Base-by-base conservation (phyloP, 2,797 vertebrate genomes). In the Eulemur mongoz region DNA sequence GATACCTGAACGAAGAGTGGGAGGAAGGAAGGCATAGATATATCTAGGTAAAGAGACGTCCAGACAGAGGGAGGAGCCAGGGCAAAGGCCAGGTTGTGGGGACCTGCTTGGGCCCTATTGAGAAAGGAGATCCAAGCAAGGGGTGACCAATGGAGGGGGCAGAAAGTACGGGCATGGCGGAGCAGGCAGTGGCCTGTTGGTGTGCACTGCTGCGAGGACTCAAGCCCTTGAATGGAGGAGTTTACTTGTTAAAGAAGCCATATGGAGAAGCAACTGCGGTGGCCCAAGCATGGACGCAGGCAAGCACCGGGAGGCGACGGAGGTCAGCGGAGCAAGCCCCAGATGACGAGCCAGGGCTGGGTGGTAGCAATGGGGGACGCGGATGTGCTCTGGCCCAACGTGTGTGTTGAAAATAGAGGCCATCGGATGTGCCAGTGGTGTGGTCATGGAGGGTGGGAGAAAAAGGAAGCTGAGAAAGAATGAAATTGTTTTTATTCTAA, bases 341-440 rank as follows among this genome's bases (percentile, higher is more conserved):
- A 87, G 67, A 61, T 3, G 6, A 69, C 0, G 20, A 4, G 12
- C 38, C 72, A 9, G 27, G 65, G 2, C 54, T 3, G 35, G 8
- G 8, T 14, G n/a, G 32, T 5, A 35, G 30, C 5, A 65, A 23
- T 1, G 4, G 11, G 4, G 17, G 22, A n/a, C 0, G 5, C 10
- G 11, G 35, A 30, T 9, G 10, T 22, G 5, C 18, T 50, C 59
- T 52, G 72, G 32, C 32, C 25, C 40, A 67, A 12, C 14, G 13
- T 30, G 27, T 23, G 3, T 22, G 78, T 50, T 50, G 61, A 78
- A 94, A 57, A 48, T 27, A 23, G 14, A 91, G 75, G 18, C 59
- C 48, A 18, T 22, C 20, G 73, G 9, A 73, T 9, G 23, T 73
- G 35, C 22, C 15, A 3, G 50, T 69, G 59, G 7, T 25, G 40